These are phyloP conservation scores for Scaptomyza hsui DNA, from an alignment of 1,140 invertebrate genomes.

Conservation along the genomic window DNA sequence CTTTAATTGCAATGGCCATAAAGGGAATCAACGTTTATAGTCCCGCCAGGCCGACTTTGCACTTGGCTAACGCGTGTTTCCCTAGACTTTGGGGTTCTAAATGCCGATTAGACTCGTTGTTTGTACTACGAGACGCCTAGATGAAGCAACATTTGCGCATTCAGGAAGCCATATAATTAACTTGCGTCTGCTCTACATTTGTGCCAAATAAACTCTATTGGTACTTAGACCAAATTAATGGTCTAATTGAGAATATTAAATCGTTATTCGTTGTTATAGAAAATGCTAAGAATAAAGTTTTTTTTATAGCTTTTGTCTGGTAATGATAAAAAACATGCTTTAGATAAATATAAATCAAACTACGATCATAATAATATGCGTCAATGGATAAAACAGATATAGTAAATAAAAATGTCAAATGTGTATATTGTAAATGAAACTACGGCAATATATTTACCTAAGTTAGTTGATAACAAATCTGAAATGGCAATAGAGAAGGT, in stretches of 20 bases:
- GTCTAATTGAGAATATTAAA: slow-evolving; percentile 1
- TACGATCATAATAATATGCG: background rate
- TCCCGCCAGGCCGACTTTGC: slow-evolving; percentile 47
- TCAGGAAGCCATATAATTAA: slow-evolving; percentile 32
- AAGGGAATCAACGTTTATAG: slow-evolving; percentile 52
- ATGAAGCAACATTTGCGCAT: slow-evolving; percentile 19
- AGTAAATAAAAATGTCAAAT: slow-evolving; percentile 11
- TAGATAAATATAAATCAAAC: slow-evolving; percentile 7
- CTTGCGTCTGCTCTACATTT: slow-evolving; percentile 5
- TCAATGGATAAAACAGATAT: slow-evolving; percentile 4
- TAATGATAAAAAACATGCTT: no score
- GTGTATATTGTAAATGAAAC: slow-evolving; percentile 2
- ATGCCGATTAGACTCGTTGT: slow-evolving; percentile 31
- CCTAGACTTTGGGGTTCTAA: slow-evolving; percentile 27
- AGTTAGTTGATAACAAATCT: slow-evolving; percentile 5
- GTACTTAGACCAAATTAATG: background rate
- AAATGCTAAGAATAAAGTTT: slow-evolving; percentile 23
- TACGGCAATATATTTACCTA: slow-evolving; percentile 14
- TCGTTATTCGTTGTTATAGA: slow-evolving; percentile 7
- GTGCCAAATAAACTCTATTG: slow-evolving; percentile 3
- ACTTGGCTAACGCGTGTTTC: slow-evolving; percentile 51
- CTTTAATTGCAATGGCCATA: slow-evolving; percentile 41
- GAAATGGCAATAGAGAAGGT: slow-evolving; percentile 4
- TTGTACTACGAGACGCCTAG: slow-evolving; percentile 3
- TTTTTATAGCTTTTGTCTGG: no score